Conservation (phyloP, 2,113 vertebrate genomes). For the Eulemur rufifrons region DNA sequence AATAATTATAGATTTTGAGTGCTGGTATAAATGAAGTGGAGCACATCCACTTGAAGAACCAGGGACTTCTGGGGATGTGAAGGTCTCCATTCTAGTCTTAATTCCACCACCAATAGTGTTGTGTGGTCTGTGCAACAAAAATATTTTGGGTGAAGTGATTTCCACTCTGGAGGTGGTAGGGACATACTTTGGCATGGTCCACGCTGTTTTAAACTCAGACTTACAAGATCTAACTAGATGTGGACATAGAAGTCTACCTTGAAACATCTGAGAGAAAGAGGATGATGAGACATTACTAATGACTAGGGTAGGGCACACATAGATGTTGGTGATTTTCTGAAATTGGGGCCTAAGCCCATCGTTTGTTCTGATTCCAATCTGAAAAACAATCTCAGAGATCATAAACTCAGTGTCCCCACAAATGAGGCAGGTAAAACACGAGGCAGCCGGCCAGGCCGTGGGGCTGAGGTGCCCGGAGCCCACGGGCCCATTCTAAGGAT, state of each 20-base stretch:
- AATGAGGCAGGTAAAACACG: fast-evolving
- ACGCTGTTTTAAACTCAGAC: background rate
- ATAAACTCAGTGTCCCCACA: background rate
- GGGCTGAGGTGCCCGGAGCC: fast-evolving
- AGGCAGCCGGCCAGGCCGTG: fast-evolving
- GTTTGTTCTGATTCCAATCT: background rate
- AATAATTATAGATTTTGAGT: background rate
- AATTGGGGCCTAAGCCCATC: background rate
- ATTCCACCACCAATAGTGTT: background rate
- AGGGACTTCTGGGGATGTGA: background rate
- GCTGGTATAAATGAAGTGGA: background rate
- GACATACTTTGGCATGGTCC: background rate
- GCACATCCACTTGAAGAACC: background rate
- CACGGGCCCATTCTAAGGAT: fast-evolving
- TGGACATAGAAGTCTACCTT: background rate
- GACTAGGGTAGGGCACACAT: background rate
- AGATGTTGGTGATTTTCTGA: background rate
- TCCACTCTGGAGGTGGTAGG: background rate
- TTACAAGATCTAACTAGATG: background rate
- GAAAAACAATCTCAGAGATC: background rate
- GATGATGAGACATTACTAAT: background rate
- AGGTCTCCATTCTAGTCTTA: background rate
- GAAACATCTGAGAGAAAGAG: background rate
- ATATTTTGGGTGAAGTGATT: background rate
- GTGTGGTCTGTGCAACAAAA: background rate